These are phyloP conservation scores for Aleiodes testaceus DNA, from an alignment of 2,888 invertebrate genomes.

Conservation along the genomic window DNA sequence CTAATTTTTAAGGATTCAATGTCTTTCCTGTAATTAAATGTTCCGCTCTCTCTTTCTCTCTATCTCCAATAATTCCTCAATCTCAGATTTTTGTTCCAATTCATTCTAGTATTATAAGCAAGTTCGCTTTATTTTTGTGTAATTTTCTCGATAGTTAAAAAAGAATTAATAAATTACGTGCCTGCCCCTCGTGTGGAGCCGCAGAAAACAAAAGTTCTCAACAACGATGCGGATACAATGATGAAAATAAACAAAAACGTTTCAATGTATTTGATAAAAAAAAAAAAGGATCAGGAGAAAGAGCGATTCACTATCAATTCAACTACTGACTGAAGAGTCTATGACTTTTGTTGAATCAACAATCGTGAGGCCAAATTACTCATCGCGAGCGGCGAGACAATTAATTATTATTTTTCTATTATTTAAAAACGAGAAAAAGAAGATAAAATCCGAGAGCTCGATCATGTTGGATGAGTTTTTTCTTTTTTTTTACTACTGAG, in stretches of 20 bases:
- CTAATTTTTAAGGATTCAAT: slow-evolving; percentile 49
- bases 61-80: neutral
- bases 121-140: slow-evolving; percentile 7
- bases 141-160: slow-evolving; percentile 11
- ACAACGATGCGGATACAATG: slow-evolving; percentile 46
- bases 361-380: neutral
- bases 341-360: slow-evolving; percentile 11
- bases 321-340: slow-evolving; percentile 13
- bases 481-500: neutral
- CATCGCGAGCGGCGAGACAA: neutral
- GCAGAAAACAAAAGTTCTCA: slow-evolving; percentile 38
- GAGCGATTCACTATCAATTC: slow-evolving; percentile 36
- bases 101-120: slow-evolving; percentile 33
- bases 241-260: slow-evolving; percentile 31
- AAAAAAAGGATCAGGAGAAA: slow-evolving; percentile 29
- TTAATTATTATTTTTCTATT: neutral
- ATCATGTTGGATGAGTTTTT: slow-evolving; percentile 13
- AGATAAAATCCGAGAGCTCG: slow-evolving; percentile 12
- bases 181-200: slow-evolving; percentile 37
- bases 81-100: neutral
- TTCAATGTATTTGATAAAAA: too few species aligned
- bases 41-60: slow-evolving; percentile 36
- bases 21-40: slow-evolving; percentile 24
- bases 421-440: slow-evolving; percentile 4
- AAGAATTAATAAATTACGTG: slow-evolving; percentile 35